Percentiles rank a stretch among this genome's conserved stretches.
phyloP scores from a whole-genome alignment of 35 echinoderm and acorn worm species.

The Chiridota heheva region DNA sequence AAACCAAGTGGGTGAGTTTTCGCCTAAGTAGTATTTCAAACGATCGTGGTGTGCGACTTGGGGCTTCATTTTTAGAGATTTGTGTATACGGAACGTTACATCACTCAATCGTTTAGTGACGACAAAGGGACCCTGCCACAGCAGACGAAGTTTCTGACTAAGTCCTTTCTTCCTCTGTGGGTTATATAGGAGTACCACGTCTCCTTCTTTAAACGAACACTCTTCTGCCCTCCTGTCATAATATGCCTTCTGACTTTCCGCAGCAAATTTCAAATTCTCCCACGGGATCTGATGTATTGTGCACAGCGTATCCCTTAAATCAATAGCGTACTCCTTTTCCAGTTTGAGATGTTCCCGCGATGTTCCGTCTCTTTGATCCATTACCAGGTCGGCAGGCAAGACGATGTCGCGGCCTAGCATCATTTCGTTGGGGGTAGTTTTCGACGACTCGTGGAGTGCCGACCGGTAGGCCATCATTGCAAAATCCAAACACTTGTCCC shows the following conservation, averaged over 20 bases:
- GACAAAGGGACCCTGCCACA: constrained; percentile 23
- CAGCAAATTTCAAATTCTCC: not conserved
- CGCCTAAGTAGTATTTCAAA: too few species aligned
- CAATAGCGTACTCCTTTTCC: not conserved
- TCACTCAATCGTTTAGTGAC: constrained; percentile 13
- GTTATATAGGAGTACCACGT: constrained; percentile 28
- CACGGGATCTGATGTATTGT: constrained; percentile 9
- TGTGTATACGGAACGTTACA: constrained; percentile 34
- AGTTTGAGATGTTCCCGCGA: not conserved
- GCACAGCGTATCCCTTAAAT: not conserved
- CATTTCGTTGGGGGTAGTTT: constrained; percentile 23
- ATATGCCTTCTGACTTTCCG: not conserved
- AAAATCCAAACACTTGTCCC: constrained; percentile 16
- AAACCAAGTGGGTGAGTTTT: too few species aligned
- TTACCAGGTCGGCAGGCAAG: constrained; percentile 20
- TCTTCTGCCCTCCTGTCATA: not conserved
- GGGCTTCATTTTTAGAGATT: too few species aligned
- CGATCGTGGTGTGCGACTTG: too few species aligned
- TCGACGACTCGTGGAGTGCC: constrained; percentile 12
- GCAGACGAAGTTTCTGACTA: constrained; percentile 7
- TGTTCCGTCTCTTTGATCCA: not conserved
- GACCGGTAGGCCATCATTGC: constrained; percentile 32
- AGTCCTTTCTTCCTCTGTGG: constrained; percentile 22
- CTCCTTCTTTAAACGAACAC: not conserved
- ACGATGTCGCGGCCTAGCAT: constrained; percentile 36